Conservation (phyloP, 30 jellyfish, hydroid and myxozoan species). For the Chironex yamaguchii region DNA sequence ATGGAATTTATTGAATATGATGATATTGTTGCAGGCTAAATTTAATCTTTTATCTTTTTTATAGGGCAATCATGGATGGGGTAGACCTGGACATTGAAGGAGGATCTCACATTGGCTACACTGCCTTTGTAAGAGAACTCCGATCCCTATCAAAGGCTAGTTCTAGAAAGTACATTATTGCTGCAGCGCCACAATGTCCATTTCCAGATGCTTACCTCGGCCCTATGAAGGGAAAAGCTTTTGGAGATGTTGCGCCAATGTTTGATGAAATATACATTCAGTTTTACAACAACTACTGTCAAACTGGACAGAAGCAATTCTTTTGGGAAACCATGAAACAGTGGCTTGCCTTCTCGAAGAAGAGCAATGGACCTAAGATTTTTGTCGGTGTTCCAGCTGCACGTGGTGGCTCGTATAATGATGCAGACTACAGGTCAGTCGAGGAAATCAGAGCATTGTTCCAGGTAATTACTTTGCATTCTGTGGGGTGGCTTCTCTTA, state of each 20-base stretch:
- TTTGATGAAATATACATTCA: constrained; percentile 75
- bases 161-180: constrained; percentile 52
- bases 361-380: constrained; percentile 57
- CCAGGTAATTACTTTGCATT: constrained; percentile 32
- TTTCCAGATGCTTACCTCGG: constrained; percentile 60
- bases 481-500: too few relatives aligned
- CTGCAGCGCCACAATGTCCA: constrained; percentile 88
- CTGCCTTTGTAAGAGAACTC: constrained; percentile 58
- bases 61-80: constrained; percentile 75
- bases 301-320: constrained; percentile 47
- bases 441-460: constrained; percentile 43
- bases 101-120: constrained; percentile 66
- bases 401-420: constrained; percentile 57
- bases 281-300: constrained; percentile 76
- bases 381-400: constrained; percentile 71
- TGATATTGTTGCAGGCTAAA: too few relatives aligned
- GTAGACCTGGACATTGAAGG: constrained; percentile 82
- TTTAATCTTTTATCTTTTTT: too few relatives aligned
- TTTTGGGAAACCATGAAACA: constrained; percentile 2
- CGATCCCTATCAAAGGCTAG: constrained; percentile 18
- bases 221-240: constrained; percentile 72
- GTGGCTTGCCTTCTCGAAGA: constrained; percentile 48
- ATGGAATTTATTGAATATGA: too few relatives aligned
- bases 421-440: constrained; percentile 61
- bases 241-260: constrained; percentile 65